phyloP scores from a whole-genome alignment of 2,113 vertebrate species.

The Oostethus manadensis region DNA sequence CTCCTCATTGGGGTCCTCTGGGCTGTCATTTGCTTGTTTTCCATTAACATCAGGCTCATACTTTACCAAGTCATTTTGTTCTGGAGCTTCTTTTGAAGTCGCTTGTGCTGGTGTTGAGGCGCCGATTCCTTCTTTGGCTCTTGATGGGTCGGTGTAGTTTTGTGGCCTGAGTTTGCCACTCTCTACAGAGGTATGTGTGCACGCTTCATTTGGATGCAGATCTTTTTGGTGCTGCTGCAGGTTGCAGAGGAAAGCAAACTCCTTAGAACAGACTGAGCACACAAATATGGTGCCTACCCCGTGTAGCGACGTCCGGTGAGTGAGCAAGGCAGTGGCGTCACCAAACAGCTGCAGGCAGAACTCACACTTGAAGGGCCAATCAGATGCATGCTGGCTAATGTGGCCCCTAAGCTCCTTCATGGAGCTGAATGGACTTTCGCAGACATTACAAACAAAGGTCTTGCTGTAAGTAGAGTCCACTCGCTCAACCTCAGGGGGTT shows the following conservation, averaged over 20 bases:
- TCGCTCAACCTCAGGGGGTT: slow-evolving; percentile 37
- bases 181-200: slow-evolving; percentile 84
- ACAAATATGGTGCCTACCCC: slow-evolving; percentile 92
- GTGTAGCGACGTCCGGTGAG: slow-evolving; percentile 89
- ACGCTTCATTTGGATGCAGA: slow-evolving; percentile 85
- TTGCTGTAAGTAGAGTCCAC: slow-evolving; percentile 76
- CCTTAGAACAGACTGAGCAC: slow-evolving; percentile 91
- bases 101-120: slow-evolving; percentile 45
- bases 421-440: slow-evolving; percentile 86
- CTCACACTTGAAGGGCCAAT: slow-evolving; percentile 98
- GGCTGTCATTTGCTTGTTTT: slow-evolving; percentile 66
- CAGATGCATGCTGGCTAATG: slow-evolving; percentile 80
- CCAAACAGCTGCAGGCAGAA: slow-evolving; percentile 96
- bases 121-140: slow-evolving; percentile 60
- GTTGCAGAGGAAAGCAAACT: slow-evolving; percentile 97
- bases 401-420: slow-evolving; percentile 95
- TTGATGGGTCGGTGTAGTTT: slow-evolving; percentile 89
- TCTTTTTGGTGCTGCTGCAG: slow-evolving; percentile 95
- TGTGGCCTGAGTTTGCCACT: slow-evolving; percentile 92
- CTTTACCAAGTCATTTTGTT: slow-evolving; percentile 28
- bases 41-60: slow-evolving; percentile 54
- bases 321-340: slow-evolving; percentile 76
- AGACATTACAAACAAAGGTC: slow-evolving; percentile 95
- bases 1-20: slow-evolving; percentile 91
- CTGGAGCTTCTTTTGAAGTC: slow-evolving; percentile 27